Conservation (phyloP, 2,113 vertebrate genomes). For the Trematomus loennbergii region DNA sequence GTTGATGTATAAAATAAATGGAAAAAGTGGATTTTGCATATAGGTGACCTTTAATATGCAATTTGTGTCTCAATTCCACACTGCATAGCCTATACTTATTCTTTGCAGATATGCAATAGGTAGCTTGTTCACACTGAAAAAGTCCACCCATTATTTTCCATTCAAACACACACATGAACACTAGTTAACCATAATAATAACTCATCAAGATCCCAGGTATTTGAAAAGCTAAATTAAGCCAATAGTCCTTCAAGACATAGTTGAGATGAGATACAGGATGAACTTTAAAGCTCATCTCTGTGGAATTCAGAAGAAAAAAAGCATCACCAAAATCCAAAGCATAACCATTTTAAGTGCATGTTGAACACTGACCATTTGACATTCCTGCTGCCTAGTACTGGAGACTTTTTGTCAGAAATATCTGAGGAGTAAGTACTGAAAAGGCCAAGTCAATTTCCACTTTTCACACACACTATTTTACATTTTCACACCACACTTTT, state of each 20-base stretch:
- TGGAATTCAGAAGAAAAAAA: neutral
- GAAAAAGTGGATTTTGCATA: no score
- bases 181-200: neutral
- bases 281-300: neutral
- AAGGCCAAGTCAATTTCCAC: neutral
- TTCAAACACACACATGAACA: neutral
- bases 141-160: no score
- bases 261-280: neutral
- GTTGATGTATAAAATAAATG: no score
- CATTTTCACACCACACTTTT: no score
- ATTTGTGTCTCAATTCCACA: no score
- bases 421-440: neutral
- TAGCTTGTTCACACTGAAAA: no score
- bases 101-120: no score
- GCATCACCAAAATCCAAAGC: neutral
- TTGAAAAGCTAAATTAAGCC: neutral
- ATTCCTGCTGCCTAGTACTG: neutral
- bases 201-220: neutral
- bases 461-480: no score
- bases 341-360: neutral
- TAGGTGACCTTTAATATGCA: no score
- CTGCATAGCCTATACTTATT: no score
- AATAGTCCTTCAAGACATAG: neutral
- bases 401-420: neutral
- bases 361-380: neutral